Evolutionary conservation across 2,797 vertebrate species (phyloP).

Genomic region (Adrianichthys oophorus): DNA sequence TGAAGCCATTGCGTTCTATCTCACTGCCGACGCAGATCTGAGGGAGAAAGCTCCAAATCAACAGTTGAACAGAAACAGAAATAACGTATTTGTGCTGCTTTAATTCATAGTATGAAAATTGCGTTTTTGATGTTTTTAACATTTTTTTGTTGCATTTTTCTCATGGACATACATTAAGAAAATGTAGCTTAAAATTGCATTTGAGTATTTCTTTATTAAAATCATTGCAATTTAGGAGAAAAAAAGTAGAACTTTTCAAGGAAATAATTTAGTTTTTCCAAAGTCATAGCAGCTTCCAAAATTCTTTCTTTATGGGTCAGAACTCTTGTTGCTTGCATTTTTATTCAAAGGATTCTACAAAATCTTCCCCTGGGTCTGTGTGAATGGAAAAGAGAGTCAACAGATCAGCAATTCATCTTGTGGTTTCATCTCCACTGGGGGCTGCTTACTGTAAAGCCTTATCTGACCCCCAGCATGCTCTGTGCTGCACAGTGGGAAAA

Average conservation of each 20-base stretch:
- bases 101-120: no score
- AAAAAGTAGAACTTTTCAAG: no score
- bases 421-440: conserved; percentile 57
- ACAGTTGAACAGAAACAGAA: no score
- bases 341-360: conserved; percentile 13
- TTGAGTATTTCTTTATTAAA: no score
- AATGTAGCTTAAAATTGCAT: no score
- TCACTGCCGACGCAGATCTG: conserved; percentile 93
- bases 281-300: no score
- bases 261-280: no score
- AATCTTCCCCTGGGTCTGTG: conserved; percentile 33
- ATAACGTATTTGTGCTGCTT: no score
- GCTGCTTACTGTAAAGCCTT: conserved; percentile 41
- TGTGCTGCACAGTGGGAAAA: conserved; percentile 56
- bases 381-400: conserved; percentile 46
- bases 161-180: no score
- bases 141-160: no score
- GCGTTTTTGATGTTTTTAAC: no score
- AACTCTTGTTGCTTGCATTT: conserved; percentile 13
- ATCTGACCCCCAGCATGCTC: conserved; percentile 35
- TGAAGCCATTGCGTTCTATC: conserved; percentile 87
- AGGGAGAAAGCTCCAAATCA: neutral
- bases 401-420: conserved; percentile 39
- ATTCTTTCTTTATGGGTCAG: neutral
- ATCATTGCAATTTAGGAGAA: no score